Conservation (phyloP, 2,888 invertebrate species). For the Lithosia quadra region DNA sequence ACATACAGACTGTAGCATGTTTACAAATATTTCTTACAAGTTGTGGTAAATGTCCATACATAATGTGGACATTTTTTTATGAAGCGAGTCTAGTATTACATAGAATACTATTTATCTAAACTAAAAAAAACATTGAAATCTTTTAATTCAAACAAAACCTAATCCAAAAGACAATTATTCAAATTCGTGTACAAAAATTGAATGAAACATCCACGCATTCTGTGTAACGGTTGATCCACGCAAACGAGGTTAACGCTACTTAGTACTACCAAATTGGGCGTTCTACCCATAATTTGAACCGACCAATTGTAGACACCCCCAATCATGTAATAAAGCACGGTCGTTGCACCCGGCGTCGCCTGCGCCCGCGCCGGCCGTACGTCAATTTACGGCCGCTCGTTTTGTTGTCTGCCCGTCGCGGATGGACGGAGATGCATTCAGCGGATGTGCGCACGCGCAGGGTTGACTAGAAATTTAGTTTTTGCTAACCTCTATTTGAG, state of each 20-base stretch:
- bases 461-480: slow-evolving; percentile 11
- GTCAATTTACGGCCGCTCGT: slow-evolving; percentile 50
- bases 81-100: neutral
- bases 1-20: neutral
- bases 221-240: slow-evolving; percentile 19
- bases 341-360: slow-evolving; percentile 55
- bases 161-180: neutral
- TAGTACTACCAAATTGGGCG: slow-evolving; percentile 27
- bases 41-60: too few relatives aligned
- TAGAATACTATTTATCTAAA: neutral
- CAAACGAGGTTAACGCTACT: slow-evolving; percentile 14
- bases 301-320: slow-evolving; percentile 49
- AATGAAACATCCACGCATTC: slow-evolving; percentile 11
- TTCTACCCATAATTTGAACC: slow-evolving; percentile 25
- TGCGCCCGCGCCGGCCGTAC: slow-evolving; percentile 24
- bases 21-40: too few relatives aligned
- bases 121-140: neutral
- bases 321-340: slow-evolving; percentile 63
- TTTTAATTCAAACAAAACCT: neutral
- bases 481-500: slow-evolving; percentile 2
- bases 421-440: slow-evolving; percentile 61
- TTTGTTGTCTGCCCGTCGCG: slow-evolving; percentile 59
- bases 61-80: neutral
- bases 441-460: slow-evolving; percentile 49
- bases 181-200: neutral